Conservation (phyloP, 64 coral and sea anemone species). For the Stichodactyla helianthus region DNA sequence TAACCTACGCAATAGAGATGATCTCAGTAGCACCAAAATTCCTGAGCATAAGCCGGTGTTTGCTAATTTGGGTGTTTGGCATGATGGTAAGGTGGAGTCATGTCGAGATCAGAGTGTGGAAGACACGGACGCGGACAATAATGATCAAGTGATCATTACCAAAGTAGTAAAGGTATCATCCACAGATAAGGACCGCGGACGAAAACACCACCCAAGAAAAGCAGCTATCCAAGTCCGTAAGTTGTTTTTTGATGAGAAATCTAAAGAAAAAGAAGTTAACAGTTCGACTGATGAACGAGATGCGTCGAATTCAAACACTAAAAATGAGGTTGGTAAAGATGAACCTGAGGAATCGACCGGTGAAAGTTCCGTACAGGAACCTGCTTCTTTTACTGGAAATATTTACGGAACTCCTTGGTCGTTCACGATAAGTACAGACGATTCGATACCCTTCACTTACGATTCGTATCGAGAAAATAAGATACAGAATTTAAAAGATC, state of each 20-base stretch:
- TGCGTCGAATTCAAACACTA: background rate
- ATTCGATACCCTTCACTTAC: background rate
- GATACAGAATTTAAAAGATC: slow-evolving; percentile 2
- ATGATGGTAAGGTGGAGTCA: background rate
- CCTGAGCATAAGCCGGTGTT: background rate
- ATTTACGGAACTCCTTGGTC: slow-evolving; percentile 14
- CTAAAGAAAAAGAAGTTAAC: background rate
- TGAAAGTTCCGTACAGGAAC: background rate
- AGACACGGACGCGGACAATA: background rate
- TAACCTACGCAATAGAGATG: background rate
- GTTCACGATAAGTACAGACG: background rate
- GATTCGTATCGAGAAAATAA: background rate
- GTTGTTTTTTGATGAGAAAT: background rate
- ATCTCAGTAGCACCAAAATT: background rate
- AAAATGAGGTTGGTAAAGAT: background rate
- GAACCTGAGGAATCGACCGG: background rate
- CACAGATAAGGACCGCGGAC: background rate
- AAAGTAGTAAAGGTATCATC: background rate
- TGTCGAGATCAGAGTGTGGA: background rate
- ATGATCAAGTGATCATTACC: background rate
- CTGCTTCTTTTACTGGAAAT: background rate
- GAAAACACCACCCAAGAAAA: background rate
- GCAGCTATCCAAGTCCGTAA: background rate
- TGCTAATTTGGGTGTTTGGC: background rate
- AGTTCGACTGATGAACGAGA: background rate